phyloP scores from a whole-genome alignment of 1,140 invertebrate genomes.

The Brachystomella parvula region DNA sequence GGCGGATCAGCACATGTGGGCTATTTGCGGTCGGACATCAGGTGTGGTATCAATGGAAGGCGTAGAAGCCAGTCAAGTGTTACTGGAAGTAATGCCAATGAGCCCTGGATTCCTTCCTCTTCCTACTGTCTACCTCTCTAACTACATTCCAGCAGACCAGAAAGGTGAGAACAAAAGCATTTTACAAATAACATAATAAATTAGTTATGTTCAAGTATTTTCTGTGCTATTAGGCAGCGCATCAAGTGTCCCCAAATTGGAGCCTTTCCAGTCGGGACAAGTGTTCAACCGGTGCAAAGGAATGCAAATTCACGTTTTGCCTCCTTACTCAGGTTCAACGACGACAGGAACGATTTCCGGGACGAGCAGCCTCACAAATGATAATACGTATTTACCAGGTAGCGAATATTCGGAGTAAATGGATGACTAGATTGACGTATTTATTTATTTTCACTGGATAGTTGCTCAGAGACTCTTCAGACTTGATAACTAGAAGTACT shows the following conservation, averaged over 20 bases:
- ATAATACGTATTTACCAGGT: no score
- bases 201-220: not conserved
- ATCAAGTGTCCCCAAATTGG: conserved; percentile 28
- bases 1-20: conserved; percentile 78
- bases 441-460: no score
- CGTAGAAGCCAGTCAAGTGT: conserved; percentile 59
- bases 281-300: conserved; percentile 34
- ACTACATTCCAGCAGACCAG: conserved; percentile 71
- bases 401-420: no score
- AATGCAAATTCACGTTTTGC: conserved; percentile 33
- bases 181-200: conserved; percentile 1
- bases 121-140: conserved; percentile 77
- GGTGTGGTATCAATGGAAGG: conserved; percentile 55
- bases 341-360: not conserved
- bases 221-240: conserved; percentile 23
- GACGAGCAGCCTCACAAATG: no score
- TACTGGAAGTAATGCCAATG: conserved; percentile 82
- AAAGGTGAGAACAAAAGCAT: conserved; percentile 39
- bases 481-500: no score
- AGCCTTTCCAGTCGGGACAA: conserved; percentile 31
- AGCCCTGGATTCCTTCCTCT: conserved; percentile 78
- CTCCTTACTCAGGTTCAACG: conserved; percentile 24
- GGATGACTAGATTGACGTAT: no score
- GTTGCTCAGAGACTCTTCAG: no score
- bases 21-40: conserved; percentile 53